These are phyloP conservation scores for Takifugu bimaculatus DNA, from an alignment of 2,113 vertebrate species.

Conservation along the genomic window DNA sequence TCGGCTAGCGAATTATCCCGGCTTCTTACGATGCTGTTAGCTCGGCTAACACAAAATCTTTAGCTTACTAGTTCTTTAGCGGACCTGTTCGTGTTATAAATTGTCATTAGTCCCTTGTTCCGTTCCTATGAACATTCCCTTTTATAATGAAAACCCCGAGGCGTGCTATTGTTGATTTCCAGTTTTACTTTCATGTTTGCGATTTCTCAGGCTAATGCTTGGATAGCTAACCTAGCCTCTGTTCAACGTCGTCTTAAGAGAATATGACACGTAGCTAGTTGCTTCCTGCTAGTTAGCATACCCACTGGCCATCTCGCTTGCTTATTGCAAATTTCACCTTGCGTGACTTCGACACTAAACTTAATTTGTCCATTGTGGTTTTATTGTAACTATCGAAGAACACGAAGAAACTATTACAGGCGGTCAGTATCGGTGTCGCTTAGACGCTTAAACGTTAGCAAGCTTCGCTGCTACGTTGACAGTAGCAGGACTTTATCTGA, in stretches of 20 bases:
- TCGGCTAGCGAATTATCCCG: conserved; percentile 42
- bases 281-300: conserved; percentile 40
- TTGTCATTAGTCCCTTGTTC: no score
- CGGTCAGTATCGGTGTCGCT: no score
- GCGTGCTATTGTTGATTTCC: no score
- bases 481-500: conserved; percentile 9
- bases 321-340: not conserved
- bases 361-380: no score
- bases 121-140: no score
- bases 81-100: not conserved
- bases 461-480: conserved; percentile 29
- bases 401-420: no score
- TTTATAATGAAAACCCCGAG: no score
- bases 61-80: conserved; percentile 7
- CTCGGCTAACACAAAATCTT: conserved; percentile 37
- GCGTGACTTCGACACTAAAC: no score
- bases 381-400: no score
- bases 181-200: not conserved
- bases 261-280: conserved; percentile 70
- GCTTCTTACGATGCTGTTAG: conserved; percentile 50
- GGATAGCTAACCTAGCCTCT: conserved; percentile 26
- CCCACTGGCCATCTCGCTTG: conserved; percentile 27
- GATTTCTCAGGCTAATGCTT: conserved; percentile 19
- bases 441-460: conserved; percentile 11
- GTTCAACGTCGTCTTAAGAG: conserved; percentile 54